A percentile compares a stretch with the other conserved stretches of the same genome.
phyloP scores from a whole-genome alignment of 2,888 invertebrate species.

The Dryomyza anilis region DNA sequence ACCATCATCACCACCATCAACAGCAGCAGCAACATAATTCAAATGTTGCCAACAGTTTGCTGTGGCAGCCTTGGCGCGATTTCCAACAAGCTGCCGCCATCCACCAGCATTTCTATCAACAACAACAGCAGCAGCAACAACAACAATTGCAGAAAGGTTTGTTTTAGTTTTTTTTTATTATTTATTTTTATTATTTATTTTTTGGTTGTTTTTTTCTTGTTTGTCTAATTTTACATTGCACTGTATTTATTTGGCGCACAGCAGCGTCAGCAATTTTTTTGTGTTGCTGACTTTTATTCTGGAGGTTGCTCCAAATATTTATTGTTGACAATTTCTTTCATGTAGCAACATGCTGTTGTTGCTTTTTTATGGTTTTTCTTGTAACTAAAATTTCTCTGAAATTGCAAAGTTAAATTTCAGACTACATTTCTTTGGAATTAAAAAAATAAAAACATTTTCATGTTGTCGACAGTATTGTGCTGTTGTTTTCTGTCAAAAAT shows the following conservation, averaged over 20 bases:
- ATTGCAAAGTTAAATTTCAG: no score
- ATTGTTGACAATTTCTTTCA: background rate
- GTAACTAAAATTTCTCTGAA: no score
- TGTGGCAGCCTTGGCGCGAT: conserved; percentile 60
- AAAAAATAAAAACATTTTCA: no score
- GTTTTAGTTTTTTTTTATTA: conserved; percentile 24
- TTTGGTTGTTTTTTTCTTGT: background rate
- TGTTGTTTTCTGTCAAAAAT: no score
- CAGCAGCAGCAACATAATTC: conserved; percentile 43
- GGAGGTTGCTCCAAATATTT: conserved; percentile 10
- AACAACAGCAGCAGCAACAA: conserved; percentile 49
- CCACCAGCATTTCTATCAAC: conserved; percentile 54
- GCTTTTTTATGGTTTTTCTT: no score
- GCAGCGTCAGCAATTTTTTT: no score
- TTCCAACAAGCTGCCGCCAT: conserved; percentile 55
- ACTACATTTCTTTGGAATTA: no score
- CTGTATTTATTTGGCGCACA: background rate
- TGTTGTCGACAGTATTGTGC: no score
- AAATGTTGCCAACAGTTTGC: conserved; percentile 55
- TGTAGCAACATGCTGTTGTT: no score
- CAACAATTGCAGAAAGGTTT: conserved; percentile 49
- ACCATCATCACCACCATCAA: conserved; percentile 34
- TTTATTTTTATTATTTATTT: background rate
- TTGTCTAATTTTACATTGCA: background rate
- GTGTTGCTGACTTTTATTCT: conserved; percentile 7